A percentile compares a stretch with the other conserved stretches of the same genome.
Evolutionary conservation across 2,888 invertebrate genomes (phyloP).

Genomic region (Xylocampa areola): DNA sequence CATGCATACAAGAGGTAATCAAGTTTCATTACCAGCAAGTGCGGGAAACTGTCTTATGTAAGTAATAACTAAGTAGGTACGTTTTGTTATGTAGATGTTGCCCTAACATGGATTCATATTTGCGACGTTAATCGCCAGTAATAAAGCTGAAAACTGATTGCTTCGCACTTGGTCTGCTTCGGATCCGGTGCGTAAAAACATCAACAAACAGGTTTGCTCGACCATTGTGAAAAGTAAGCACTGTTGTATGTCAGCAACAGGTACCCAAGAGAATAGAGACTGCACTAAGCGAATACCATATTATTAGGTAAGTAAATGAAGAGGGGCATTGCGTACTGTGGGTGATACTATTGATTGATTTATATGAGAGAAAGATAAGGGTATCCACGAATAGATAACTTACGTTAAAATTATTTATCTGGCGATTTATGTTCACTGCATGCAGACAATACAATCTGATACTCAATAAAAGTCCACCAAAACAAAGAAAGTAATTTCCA

Average conservation of each 20-base stretch:
- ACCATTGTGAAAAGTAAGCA: conserved; percentile 66
- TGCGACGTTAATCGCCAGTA: conserved; percentile 27
- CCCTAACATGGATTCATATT: conserved; percentile 12
- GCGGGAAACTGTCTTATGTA: conserved; percentile 46
- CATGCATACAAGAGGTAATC: conserved; percentile 29
- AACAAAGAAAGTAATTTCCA: too few relatives aligned
- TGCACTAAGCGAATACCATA: conserved; percentile 22
- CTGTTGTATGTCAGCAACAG: conserved; percentile 48
- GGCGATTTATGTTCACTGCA: conserved; percentile 17
- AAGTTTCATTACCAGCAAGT: conserved; percentile 46
- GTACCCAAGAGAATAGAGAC: conserved; percentile 37
- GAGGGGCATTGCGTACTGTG: conserved; percentile 14
- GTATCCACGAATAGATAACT: conserved; percentile 47
- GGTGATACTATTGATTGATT: conserved; percentile 36
- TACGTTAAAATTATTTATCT: conserved; percentile 39
- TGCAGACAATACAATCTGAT: not conserved
- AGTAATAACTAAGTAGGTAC: conserved; percentile 32
- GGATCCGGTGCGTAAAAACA: conserved; percentile 60
- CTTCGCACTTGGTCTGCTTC: conserved; percentile 20
- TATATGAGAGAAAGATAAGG: conserved; percentile 50
- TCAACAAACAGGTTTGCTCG: conserved; percentile 75
- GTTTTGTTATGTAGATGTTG: conserved; percentile 38
- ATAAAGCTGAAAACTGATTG: conserved; percentile 53
- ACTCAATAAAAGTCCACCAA: conserved; percentile 1
- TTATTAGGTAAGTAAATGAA: conserved; percentile 33